Base-by-base conservation (phyloP, 2,888 invertebrate genomes). In the Sarcophaga variegata region DNA sequence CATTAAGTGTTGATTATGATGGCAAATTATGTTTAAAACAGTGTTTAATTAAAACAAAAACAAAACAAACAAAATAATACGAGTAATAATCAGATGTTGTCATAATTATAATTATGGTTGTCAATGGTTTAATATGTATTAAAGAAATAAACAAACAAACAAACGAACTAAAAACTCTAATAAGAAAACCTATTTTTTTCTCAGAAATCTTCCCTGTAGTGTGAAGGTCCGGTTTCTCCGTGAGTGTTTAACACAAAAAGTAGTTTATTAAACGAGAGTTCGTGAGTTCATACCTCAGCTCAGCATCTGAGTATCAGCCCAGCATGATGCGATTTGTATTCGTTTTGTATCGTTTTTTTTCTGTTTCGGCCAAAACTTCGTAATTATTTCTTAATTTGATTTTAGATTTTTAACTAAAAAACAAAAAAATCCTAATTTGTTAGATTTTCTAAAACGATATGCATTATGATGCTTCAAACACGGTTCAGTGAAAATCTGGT, bases 281-380 rank as follows among this genome's bases (percentile, higher is more conserved):
- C 37, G 2, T 2, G 37, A 10, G 8, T 37, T 37, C 2, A 37
- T 0, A 37, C 2, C 10, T 10, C 3, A 37, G 8, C 8, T 10
- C 37, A 2, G 2, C 14, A 64, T 62, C 6, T 62, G 45, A 66
- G 67, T 67, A 54, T 75, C 64, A 69, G 79, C 86, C 71, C 87
- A 87, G 87, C 87, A 76, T 87, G 87, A 87, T 81, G 87, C 75
- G 84, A 84, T 83, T 76, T 83, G 66, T 54, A 54, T 14, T 54
- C 14, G 4, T 2, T 14, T 27, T 25, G 2, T 25, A 3, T 25
- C 25, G 3, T 25, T 25, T 25, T 25, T 45, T 62, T 37, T 72
- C 14, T 59, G 54, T 76, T 59, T 75, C 78, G 54, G 3, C 64
- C 25, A 77, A 86, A 71, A 75, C 49, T 66, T 54, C 17, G 60